Evolutionary conservation across 2,797 vertebrate genomes (phyloP).

Genomic region (Oryzias sinensis): DNA sequence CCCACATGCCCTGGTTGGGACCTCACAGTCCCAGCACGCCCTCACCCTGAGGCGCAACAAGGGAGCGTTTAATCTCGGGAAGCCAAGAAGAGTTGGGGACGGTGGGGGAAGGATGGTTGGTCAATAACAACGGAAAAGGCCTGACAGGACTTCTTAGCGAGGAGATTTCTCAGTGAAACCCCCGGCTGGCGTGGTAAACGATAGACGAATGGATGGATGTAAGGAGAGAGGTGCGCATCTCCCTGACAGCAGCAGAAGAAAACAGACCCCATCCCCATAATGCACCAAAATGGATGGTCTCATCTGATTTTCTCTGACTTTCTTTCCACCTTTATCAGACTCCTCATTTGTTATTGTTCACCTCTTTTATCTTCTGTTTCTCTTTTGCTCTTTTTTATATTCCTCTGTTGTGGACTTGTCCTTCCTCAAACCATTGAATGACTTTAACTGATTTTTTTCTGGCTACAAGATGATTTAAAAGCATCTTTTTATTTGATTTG

Average conservation of each 20-base stretch:
- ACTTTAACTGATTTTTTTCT: slow-evolving; percentile 40
- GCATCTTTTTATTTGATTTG: too few relatives aligned
- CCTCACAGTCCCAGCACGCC: slow-evolving; percentile 61
- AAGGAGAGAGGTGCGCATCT: slow-evolving; percentile 48
- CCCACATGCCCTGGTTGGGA: slow-evolving; percentile 33
- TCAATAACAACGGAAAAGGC: slow-evolving; percentile 99
- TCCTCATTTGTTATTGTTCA: slow-evolving; percentile 2
- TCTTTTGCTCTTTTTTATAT: slow-evolving; percentile 16
- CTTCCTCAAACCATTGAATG: slow-evolving; percentile 24
- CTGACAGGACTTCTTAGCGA: slow-evolving; percentile 99
- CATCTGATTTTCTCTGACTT: slow-evolving; percentile 73
- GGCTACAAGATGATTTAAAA: slow-evolving; percentile 38
- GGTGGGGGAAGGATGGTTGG: slow-evolving; percentile 56
- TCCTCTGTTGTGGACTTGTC: slow-evolving; percentile 8
- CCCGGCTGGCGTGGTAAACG: slow-evolving; percentile 48
- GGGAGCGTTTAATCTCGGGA: slow-evolving; percentile 88
- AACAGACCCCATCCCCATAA: slow-evolving; percentile 78
- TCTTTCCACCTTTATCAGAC: slow-evolving; percentile 16
- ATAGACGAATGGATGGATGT: slow-evolving; percentile 43
- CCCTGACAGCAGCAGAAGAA: slow-evolving; percentile 90
- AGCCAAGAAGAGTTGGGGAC: slow-evolving; percentile 59
- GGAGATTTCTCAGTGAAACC: slow-evolving; percentile 97
- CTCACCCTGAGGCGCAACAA: slow-evolving; percentile 45
- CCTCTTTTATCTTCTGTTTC: slow-evolving; percentile 14
- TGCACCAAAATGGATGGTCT: slow-evolving; percentile 90